Evolutionary conservation across 1,140 invertebrate species (phyloP), one percentile per base, ranked within the genome.

Genomic region (Centruroides sculpturatus): DNA sequence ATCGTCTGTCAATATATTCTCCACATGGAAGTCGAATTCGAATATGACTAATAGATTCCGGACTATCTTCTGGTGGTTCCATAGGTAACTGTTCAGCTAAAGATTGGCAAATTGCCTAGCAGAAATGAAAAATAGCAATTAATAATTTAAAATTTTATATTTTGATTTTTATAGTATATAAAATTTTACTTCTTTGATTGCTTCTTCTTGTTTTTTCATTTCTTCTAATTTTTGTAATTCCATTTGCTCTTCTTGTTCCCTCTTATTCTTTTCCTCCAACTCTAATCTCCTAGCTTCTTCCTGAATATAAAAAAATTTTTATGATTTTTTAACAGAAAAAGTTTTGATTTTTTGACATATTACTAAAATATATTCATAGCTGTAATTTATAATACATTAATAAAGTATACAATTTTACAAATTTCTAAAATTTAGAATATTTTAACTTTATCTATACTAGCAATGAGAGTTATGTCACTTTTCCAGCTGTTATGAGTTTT

Each of bases 11-110:
- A 54, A 92, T 72, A 67, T 80, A 78, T 66, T 82, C 79, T 47
- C 86, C 85, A 64, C 83, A 82, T 35, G 89, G 87, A 59, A 86
- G 78, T 66, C 87, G 79, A 63, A 92, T 81, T 59, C 87, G 79
- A 61, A 92, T 83, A 71, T 83, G 83, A 57, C 85, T 81, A 47
- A 87, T 78, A 54, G 77, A 73, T 55, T 81, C 79, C 50, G 73
- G 73, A 41, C 74, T 72, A 56, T 79, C 75, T 59, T 74, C 74
- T 59, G 79, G 77, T 67, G 75, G 76, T 64, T 86, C 80, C 66
- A 80, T 70, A 69, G 85, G 82, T 72, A 87, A 76, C 68, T 71
- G 65, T 34, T 69, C 69, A 48, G 72, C 71, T 61, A 76, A 61
- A 11, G 73, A 72, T 60, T 71, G 67, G 49, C 72, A 65, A 10